Base-by-base conservation (phyloP, 2,113 vertebrate genomes). In the Pongo abelii region DNA sequence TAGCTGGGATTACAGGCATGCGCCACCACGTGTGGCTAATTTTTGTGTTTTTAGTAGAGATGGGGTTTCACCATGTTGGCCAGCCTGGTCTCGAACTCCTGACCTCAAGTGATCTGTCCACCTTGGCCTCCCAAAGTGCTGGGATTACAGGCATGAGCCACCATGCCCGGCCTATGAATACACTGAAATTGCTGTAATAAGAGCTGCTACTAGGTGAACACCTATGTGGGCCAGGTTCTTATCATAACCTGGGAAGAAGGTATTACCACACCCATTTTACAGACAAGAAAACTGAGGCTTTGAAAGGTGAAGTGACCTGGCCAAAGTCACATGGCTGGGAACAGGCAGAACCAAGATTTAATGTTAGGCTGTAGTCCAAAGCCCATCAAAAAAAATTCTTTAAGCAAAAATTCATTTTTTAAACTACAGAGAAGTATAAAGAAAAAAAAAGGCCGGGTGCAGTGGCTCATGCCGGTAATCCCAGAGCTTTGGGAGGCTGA, bases 331-430 rank as follows among this genome's bases (percentile, higher is more conserved):
- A 38, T 3, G 70, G 55, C 50, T 88, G 59, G 10, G 70, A 46
- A 69, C 16, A 93, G 30, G 16, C 72, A 89, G 27, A 64, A 64
- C 46, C 70, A 84, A 90, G 86, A 85, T 55, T 91, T 93, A 91
- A 72, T 64, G 27, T 22, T 75, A 78, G 87, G 46, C 25, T 77
- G 9, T 46, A 59, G 83, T 52, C 83, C 52, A 94, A 50, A 57
- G 48, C 16, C 69, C 22, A 55, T 90, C 83, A 92, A 92, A 94
- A 79, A 95, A 90, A 35, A 16, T 46, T 69, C 40, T 83, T 89
- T 75, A 67, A 89, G 87, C 30, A 91, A 91, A 94, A 92, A 84
- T 78, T 84, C 18, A 79, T 88, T 95, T 95, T 91, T 91, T 84
- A 92, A 96, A 89, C 46, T n/a, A 91, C 16, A 91, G 43, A 95